Conservation (phyloP, 2,797 vertebrate species). For the Paramormyrops hopkinsi region DNA sequence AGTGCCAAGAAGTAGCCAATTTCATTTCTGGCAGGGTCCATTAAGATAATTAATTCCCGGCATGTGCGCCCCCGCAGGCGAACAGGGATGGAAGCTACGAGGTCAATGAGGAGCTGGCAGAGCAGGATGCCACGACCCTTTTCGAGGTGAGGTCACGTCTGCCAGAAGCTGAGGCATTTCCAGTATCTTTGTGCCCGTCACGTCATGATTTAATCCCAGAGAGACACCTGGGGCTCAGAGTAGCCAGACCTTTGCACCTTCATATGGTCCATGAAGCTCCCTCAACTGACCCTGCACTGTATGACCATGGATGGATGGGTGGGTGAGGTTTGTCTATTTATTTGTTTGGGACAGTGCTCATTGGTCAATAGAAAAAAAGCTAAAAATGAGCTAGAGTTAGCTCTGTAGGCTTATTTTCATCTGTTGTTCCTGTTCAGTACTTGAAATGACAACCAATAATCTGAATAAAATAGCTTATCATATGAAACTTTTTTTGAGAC, state of each 20-base stretch:
- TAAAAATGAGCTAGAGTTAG: neutral
- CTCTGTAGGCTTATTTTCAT: neutral
- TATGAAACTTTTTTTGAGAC: neutral
- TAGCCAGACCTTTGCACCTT: neutral
- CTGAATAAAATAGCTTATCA: neutral
- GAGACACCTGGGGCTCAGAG: neutral
- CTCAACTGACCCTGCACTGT: neutral
- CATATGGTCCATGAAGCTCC: neutral
- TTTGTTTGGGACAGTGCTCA: neutral
- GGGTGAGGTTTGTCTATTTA: neutral
- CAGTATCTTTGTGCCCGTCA: neutral
- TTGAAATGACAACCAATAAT: neutral
- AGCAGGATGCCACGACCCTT: constrained; percentile 72
- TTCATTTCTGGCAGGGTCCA: neutral
- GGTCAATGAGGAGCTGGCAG: constrained; percentile 72
- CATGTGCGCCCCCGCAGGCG: constrained; percentile 57
- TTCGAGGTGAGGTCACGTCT: constrained; percentile 69
- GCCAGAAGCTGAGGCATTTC: neutral
- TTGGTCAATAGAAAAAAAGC: neutral
- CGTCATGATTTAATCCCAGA: neutral
- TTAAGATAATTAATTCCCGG: neutral
- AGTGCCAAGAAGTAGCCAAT: neutral
- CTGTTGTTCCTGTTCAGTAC: neutral
- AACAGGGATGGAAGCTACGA: constrained; percentile 72
- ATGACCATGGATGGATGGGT: neutral